Evolutionary conservation across 2,888 invertebrate species (phyloP).

Genomic region (Cryptophagus acutangulus): DNA sequence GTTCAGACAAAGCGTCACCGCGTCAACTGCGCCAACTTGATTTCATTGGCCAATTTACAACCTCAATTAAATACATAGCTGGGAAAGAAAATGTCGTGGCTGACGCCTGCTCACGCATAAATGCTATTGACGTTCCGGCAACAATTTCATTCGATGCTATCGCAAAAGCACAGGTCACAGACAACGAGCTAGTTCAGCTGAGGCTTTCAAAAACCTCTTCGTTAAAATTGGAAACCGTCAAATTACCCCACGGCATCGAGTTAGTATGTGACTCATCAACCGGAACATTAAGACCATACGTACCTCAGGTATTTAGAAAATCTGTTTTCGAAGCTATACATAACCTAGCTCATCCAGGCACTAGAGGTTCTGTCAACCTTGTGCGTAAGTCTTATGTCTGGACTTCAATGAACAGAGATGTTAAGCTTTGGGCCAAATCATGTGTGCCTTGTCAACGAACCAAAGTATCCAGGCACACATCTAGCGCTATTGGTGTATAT

Average conservation of each 20-base stretch:
- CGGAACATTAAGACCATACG: conserved; percentile 13
- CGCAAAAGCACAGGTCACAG: too few species aligned
- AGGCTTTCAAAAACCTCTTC: too few species aligned
- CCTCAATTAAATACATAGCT: conserved; percentile 35
- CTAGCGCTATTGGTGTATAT: conserved; percentile 28
- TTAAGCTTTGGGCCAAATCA: conserved; percentile 34
- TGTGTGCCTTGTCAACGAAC: conserved; percentile 37
- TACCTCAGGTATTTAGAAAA: conserved; percentile 13
- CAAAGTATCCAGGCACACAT: conserved; percentile 36
- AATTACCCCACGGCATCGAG: neutral
- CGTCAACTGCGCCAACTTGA: conserved; percentile 38
- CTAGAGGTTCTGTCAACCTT: conserved; percentile 27
- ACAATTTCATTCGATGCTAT: too few species aligned
- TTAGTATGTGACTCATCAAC: neutral
- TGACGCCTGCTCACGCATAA: conserved; percentile 32
- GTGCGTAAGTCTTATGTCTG: conserved; percentile 39
- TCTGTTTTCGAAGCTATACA: conserved; percentile 25
- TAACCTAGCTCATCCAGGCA: conserved; percentile 33
- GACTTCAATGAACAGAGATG: conserved; percentile 38
- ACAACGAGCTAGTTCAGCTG: too few species aligned
- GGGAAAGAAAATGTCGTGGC: conserved; percentile 38
- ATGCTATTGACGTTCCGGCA: neutral
- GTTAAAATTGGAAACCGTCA: too few species aligned
- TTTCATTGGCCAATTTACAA: conserved; percentile 35
- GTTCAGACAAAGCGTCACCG: conserved; percentile 32